A percentile compares a stretch with the other conserved stretches of the same genome.
Conservation (phyloP, 2,888 invertebrate genomes). For the Amiota communis region DNA sequence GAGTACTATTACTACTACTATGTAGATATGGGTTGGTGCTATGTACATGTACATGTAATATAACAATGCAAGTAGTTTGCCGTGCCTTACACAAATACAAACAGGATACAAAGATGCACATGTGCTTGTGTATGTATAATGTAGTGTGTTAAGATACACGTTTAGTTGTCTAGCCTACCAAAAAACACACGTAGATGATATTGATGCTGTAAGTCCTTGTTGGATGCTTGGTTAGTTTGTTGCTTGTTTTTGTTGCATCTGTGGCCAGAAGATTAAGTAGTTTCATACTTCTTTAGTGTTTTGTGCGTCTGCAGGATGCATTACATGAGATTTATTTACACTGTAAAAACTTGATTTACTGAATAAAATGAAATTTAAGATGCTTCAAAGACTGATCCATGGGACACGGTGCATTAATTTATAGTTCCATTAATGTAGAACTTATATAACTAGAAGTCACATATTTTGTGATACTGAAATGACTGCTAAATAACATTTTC, state of each 20-base stretch:
- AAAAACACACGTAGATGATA: neutral
- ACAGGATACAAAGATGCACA: conserved; percentile 6
- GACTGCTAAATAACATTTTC: too few species aligned
- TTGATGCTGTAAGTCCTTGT: conserved; percentile 7
- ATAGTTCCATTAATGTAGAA: too few species aligned
- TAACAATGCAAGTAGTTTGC: neutral
- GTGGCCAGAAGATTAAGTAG: conserved; percentile 63
- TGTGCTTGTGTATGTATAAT: neutral
- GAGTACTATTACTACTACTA: neutral
- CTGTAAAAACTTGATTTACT: neutral
- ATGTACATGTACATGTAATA: neutral
- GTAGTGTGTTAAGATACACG: neutral
- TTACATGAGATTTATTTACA: neutral
- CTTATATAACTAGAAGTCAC: too few species aligned
- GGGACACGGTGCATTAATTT: too few species aligned
- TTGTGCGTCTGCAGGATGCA: neutral
- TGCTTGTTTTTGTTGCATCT: conserved; percentile 50
- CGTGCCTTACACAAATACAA: neutral
- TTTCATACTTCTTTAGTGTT: conserved; percentile 23
- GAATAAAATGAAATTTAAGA: too few species aligned
- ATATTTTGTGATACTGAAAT: neutral
- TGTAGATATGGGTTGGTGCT: neutral
- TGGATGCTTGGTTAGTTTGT: too few species aligned
- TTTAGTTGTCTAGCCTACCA: neutral
- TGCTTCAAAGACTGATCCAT: too few species aligned